Base-by-base conservation (phyloP, 2,113 vertebrate species). In the Bos taurus region DNA sequence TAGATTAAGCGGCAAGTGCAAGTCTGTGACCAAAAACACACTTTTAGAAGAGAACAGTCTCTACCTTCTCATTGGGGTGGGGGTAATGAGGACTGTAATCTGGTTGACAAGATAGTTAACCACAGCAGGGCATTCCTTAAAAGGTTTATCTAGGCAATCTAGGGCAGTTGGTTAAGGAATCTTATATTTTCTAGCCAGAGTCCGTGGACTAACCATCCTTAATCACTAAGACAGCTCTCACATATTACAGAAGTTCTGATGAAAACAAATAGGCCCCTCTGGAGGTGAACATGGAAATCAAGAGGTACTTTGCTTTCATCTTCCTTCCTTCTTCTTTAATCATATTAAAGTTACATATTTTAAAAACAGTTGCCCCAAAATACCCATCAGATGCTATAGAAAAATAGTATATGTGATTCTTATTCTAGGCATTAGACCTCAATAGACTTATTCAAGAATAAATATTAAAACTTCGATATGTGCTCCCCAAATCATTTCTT, bases 401-500 rank as follows among this genome's bases (percentile, higher is more conserved):
- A 92, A 59, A 90, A 13, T 21, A 1, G 4, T 30, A 21, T n/a
- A 48, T 74, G 19, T 23, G 3, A 67, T 14, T 50, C 28, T 40
- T 83, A 1, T 17, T 54, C 4, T 17, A 17, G 8, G 46, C 50
- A 40, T 25, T 50, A 54, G n/a, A 74, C 4, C 40, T 59, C 48
- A 46, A 33, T 0, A 54, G 30, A 94, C 71, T 59, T 77, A 94
- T 40, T 89, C 11, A 56, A 88, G 19, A 88, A 95, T 52, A 95
- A 80, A 50, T 43, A 92, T 33, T 46, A 40, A 88, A 80, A 26
- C 21, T n/a, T 43, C n/a, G 84, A 82, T n/a, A 46, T 52, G 54
- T 96, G 7, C 67, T 86, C 54, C n/a, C 86, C 71, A 97, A 89
- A 71, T 84, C 48, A 87, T 83, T 95, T 97, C 54, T 94, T 98